phyloP scores from a whole-genome alignment of 2,113 vertebrate genomes.

The Propithecus coquereli region DNA sequence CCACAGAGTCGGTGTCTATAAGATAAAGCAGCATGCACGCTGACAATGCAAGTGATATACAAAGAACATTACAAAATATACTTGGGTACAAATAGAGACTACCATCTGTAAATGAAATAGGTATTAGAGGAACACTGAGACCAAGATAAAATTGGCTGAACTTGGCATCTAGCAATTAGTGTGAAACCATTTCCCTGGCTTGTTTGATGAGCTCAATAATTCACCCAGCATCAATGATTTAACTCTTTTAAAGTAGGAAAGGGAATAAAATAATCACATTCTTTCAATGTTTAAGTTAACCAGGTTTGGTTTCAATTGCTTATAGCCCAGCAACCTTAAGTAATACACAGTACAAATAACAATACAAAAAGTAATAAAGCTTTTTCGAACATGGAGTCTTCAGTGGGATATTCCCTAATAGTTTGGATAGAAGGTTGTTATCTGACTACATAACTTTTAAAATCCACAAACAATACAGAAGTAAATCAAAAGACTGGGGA shows the following conservation, averaged over 20 bases:
- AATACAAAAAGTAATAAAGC: not conserved
- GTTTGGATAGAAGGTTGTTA: not conserved
- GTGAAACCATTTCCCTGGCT: slow-evolving; percentile 16
- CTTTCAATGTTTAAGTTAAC: not conserved
- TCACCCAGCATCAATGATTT: not conserved
- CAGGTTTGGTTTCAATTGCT: not conserved
- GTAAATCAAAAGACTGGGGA: not conserved
- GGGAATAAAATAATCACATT: slow-evolving; percentile 24
- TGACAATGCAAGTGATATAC: not conserved
- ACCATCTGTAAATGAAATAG: not conserved
- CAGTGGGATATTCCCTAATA: not conserved
- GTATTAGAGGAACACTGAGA: slow-evolving; percentile 22
- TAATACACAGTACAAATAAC: not conserved
- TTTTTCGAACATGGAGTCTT: not conserved
- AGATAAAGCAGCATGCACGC: not conserved
- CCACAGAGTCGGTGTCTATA: not conserved
- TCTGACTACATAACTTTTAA: not conserved
- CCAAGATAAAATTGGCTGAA: slow-evolving; percentile 40
- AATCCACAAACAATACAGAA: not conserved
- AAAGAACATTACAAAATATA: slow-evolving; percentile 32
- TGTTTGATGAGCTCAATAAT: slow-evolving; percentile 18
- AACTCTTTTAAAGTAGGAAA: slow-evolving; percentile 29
- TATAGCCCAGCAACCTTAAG: not conserved
- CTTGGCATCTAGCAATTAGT: not conserved
- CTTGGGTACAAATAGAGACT: not conserved